Conservation (phyloP, 2,888 invertebrate genomes). For the Eucriotettix oculatus region DNA sequence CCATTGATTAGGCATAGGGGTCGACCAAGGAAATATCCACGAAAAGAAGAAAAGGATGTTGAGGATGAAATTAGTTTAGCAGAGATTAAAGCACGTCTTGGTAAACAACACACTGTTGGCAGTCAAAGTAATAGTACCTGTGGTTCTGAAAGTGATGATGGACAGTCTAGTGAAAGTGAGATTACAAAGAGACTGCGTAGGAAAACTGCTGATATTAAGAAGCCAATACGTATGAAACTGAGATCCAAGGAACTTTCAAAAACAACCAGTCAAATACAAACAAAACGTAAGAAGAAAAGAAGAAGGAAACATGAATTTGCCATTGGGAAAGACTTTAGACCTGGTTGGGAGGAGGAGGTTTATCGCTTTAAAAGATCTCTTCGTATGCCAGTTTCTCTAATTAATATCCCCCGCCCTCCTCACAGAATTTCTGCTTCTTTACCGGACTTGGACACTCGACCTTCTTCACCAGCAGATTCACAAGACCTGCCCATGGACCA, state of each 20-base stretch:
- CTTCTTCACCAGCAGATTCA: constrained; percentile 7
- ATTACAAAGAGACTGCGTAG: constrained; percentile 18
- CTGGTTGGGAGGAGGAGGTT: constrained; percentile 71
- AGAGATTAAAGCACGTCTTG: constrained; percentile 24
- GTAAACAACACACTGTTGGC: neutral
- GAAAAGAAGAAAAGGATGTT: constrained; percentile 16
- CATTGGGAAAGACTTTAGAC: constrained; percentile 53
- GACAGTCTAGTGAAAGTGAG: constrained; percentile 17
- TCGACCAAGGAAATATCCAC: constrained; percentile 2
- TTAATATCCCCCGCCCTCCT: constrained; percentile 54
- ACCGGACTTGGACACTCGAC: constrained; percentile 48
- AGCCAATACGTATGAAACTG: constrained; percentile 20
- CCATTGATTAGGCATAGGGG: constrained; percentile 8
- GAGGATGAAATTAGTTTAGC: constrained; percentile 20
- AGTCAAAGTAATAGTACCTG: constrained; percentile 17
- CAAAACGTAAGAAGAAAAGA: constrained; percentile 4
- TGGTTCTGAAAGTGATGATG: constrained; percentile 26
- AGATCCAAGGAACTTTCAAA: constrained; percentile 19
- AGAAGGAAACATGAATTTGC: constrained; percentile 28
- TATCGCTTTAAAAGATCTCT: constrained; percentile 67
- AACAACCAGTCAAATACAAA: constrained; percentile 17
- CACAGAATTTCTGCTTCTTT: constrained; percentile 45
- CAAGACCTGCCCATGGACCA: constrained; percentile 5
- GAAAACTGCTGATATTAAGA: constrained; percentile 17
- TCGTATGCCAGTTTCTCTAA: constrained; percentile 64